Percentiles rank a stretch among this genome's conserved stretches.
These are phyloP conservation scores for Morus bassanus DNA, from an alignment of 2,797 vertebrate species.

Conservation along the genomic window DNA sequence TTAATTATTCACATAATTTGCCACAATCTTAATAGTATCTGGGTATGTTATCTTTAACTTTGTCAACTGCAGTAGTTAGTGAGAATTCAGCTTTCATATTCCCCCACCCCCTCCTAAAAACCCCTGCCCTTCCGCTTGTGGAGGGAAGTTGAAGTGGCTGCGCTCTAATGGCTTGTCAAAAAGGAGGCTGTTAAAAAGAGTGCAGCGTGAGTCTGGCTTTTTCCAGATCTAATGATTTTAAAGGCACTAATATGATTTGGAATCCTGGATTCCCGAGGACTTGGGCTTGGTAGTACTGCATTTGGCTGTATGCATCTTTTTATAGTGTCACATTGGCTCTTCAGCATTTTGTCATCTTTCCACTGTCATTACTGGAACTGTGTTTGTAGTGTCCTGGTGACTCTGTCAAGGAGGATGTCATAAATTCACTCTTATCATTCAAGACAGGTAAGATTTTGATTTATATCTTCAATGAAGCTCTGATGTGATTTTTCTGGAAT, in stretches of 20 bases:
- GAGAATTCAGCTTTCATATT: background rate
- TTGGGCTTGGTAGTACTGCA: background rate
- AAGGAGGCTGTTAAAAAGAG: background rate
- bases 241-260: background rate
- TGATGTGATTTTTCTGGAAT: background rate
- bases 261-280: background rate
- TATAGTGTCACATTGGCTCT: background rate
- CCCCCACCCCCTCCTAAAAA: background rate
- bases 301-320: background rate
- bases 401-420: background rate
- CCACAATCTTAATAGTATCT: background rate
- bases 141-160: background rate
- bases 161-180: background rate
- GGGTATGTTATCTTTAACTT: background rate
- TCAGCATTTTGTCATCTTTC: background rate
- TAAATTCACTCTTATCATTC: background rate
- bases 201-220: background rate
- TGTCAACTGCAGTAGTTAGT: background rate
- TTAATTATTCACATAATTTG: background rate
- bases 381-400: background rate
- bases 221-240: background rate
- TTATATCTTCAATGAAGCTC: background rate
- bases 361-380: background rate
- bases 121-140: background rate
- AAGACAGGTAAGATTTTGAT: background rate